Conservation (phyloP, 2,888 invertebrate species). For the Aelia acuminata region DNA sequence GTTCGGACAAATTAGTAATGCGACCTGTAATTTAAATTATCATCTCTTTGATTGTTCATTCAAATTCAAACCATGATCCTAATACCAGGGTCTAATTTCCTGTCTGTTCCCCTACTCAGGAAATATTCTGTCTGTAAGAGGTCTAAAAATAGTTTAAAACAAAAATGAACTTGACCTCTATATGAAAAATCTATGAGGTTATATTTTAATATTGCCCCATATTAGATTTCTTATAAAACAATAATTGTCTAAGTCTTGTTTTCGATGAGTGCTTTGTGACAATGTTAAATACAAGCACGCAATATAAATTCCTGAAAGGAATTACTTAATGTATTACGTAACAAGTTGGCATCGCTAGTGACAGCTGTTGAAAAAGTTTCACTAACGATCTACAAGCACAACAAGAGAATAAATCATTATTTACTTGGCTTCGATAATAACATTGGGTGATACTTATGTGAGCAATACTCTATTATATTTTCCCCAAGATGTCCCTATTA, state of each 20-base stretch:
- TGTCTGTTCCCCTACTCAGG: not conserved
- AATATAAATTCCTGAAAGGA: conserved; percentile 9
- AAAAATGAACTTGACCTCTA: not conserved
- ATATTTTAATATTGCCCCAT: too few species aligned
- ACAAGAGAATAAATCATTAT: not conserved
- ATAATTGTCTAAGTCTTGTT: too few species aligned
- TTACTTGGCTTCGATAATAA: not conserved
- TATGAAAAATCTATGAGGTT: too few species aligned
- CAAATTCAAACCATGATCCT: not conserved
- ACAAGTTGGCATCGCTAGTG: conserved; percentile 1
- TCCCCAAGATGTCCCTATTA: too few species aligned
- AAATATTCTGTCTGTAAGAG: not conserved
- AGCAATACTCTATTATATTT: too few species aligned
- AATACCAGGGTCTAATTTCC: not conserved
- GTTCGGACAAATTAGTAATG: not conserved
- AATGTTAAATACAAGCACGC: not conserved
- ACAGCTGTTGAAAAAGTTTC: conserved; percentile 26
- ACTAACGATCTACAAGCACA: not conserved
- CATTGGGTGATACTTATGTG: too few species aligned
- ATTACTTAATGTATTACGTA: conserved; percentile 12
- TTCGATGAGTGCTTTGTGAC: not conserved
- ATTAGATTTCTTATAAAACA: too few species aligned
- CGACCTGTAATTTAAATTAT: not conserved
- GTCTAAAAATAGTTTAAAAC: not conserved
- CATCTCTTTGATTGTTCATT: not conserved